Evolutionary conservation across 2,888 invertebrate genomes (phyloP).

Genomic region (Microdon myrmicae): DNA sequence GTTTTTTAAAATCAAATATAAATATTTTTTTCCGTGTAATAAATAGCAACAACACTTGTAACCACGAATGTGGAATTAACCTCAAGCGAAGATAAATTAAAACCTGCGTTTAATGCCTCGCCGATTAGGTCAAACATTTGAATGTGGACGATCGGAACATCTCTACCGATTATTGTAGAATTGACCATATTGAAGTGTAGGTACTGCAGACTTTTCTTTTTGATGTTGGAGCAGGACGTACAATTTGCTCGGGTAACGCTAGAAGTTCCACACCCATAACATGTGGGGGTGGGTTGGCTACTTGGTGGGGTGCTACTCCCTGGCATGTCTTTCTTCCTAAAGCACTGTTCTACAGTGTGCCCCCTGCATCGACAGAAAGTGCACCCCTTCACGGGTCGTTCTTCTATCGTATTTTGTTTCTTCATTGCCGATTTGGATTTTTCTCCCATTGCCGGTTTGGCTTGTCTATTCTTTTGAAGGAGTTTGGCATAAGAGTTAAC

Average conservation of each 20-base stretch:
- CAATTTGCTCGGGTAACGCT: constrained; percentile 13
- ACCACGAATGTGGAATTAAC: too few species aligned
- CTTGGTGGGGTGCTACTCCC: neutral
- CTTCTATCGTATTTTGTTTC: too few species aligned
- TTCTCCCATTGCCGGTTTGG: constrained; percentile 8
- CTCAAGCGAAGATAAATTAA: too few species aligned
- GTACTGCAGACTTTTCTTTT: constrained; percentile 11
- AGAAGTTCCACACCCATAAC: constrained; percentile 21
- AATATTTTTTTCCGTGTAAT: too few species aligned
- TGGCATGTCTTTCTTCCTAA: neutral
- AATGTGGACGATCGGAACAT: constrained; percentile 22
- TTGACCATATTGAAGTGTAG: constrained; percentile 11
- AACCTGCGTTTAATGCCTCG: constrained; percentile 6
- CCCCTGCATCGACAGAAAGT: neutral
- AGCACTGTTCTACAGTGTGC: neutral
- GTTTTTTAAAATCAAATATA: too few species aligned
- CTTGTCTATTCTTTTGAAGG: constrained; percentile 29
- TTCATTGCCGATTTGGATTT: too few species aligned
- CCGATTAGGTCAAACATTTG: constrained; percentile 15
- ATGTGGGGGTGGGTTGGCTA: too few species aligned
- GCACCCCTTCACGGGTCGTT: constrained; percentile 1
- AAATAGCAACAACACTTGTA: too few species aligned
- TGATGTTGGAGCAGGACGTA: neutral
- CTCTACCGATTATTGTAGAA: constrained; percentile 23
- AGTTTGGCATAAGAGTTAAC: constrained; percentile 26